phyloP scores from a whole-genome alignment of 2,113 vertebrate genomes.

The Enhydra lutris region DNA sequence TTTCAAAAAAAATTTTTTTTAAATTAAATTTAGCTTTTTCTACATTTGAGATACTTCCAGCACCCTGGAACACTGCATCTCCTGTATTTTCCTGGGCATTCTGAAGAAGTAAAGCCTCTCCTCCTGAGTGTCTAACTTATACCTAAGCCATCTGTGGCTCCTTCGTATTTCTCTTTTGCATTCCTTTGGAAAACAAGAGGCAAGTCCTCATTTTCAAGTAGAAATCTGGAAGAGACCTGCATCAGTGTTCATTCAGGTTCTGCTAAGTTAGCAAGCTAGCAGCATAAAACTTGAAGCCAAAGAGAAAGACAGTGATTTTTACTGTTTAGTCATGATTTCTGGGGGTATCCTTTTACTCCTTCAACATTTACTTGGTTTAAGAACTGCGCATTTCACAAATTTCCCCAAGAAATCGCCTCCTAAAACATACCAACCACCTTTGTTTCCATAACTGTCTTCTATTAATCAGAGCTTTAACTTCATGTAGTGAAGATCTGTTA shows the following conservation, averaged over 20 bases:
- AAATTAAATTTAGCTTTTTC: neutral
- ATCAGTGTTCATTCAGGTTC: neutral
- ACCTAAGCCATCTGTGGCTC: neutral
- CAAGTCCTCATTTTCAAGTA: neutral
- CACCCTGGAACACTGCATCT: neutral
- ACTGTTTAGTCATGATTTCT: neutral
- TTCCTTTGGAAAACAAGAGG: neutral
- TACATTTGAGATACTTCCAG: neutral
- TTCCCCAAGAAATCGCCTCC: neutral
- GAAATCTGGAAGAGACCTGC: neutral
- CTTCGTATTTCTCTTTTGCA: neutral
- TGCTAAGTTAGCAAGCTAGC: neutral
- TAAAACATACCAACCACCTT: neutral
- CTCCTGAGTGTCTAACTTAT: neutral
- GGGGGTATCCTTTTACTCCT: neutral
- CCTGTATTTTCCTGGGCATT: neutral
- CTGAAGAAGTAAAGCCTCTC: neutral
- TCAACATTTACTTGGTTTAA: constrained; percentile 17
- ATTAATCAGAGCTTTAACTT: neutral
- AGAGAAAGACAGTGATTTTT: neutral
- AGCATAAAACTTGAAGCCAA: neutral
- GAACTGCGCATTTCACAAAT: neutral
- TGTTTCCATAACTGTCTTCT: neutral
- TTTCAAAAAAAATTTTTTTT: neutral
- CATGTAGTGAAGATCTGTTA: neutral